These are phyloP conservation scores for Drosophila colorata DNA, from an alignment of 2,888 invertebrate species.

Conservation along the genomic window DNA sequence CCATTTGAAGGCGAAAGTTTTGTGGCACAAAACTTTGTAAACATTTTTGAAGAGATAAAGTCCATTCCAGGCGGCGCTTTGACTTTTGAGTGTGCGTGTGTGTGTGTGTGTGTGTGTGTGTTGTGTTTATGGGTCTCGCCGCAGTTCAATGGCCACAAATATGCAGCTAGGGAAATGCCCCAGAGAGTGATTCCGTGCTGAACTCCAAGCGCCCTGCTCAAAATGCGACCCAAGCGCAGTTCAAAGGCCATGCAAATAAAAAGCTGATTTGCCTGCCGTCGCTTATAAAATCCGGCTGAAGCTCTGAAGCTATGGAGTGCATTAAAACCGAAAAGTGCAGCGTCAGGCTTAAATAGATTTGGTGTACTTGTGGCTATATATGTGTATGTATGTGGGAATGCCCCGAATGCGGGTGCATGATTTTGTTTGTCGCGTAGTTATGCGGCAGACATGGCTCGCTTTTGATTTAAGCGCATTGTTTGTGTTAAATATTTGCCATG, in stretches of 20 bases:
- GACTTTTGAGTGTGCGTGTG: conserved; percentile 8
- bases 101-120: conserved; percentile 7
- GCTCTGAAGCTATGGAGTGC: conserved; percentile 24
- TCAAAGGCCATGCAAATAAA: conserved; percentile 72
- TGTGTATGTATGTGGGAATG: conserved; percentile 6
- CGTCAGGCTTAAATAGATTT: conserved; percentile 69
- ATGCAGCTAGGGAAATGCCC: conserved; percentile 58
- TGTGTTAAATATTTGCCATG: conserved; percentile 78
- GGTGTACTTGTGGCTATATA: neutral
- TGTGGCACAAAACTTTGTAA: conserved; percentile 41
- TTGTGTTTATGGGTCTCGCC: conserved; percentile 66
- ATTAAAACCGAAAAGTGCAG: conserved; percentile 53
- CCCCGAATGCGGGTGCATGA: conserved; percentile 3
- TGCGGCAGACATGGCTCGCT: conserved; percentile 73
- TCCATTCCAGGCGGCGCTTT: conserved; percentile 46
- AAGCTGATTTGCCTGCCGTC: conserved; percentile 63
- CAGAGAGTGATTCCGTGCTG: conserved; percentile 63
- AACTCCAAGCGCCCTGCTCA: conserved; percentile 32
- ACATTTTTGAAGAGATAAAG: conserved; percentile 60
- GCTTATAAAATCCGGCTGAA: neutral
- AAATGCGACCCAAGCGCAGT: conserved; percentile 13
- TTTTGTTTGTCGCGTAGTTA: conserved; percentile 61
- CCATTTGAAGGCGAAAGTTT: conserved; percentile 67
- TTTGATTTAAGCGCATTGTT: conserved; percentile 80
- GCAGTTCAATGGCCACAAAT: conserved; percentile 74